These are phyloP conservation scores for Pyrocoelia pectoralis DNA, from an alignment of 2,888 invertebrate species.

Conservation along the genomic window DNA sequence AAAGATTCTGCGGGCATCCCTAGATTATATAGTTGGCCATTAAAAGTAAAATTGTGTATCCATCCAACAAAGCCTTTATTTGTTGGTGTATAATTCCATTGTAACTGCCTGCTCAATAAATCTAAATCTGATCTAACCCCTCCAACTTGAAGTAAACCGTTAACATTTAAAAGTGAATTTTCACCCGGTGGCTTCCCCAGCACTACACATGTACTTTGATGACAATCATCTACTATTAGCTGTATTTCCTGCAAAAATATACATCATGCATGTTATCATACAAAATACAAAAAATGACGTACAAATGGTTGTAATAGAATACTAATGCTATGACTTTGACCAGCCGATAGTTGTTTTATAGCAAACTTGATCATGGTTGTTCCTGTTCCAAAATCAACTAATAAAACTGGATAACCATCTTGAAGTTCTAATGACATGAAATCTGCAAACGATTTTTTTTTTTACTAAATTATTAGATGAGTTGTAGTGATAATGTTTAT, in stretches of 20 bases:
- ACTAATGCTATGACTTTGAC: slow-evolving; percentile 87
- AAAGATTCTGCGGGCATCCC: slow-evolving; percentile 78
- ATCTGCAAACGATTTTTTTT: no score
- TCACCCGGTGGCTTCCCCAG: slow-evolving; percentile 49
- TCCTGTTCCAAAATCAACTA: slow-evolving; percentile 89
- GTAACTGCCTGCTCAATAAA: slow-evolving; percentile 67
- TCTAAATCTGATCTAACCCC: slow-evolving; percentile 74
- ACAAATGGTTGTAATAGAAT: slow-evolving; percentile 68
- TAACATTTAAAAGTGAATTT: slow-evolving; percentile 65
- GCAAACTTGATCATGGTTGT: slow-evolving; percentile 74
- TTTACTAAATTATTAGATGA: no score
- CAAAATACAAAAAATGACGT: slow-evolving; percentile 45
- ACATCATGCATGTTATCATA: not conserved
- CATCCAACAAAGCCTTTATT: slow-evolving; percentile 85
- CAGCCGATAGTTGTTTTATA: slow-evolving; percentile 79
- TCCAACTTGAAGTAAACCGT: slow-evolving; percentile 88
- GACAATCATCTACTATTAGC: slow-evolving; percentile 57
- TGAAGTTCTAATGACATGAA: slow-evolving; percentile 89
- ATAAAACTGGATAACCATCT: slow-evolving; percentile 82
- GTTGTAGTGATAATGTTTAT: no score
- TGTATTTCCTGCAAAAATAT: slow-evolving; percentile 48
- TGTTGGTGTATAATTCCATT: slow-evolving; percentile 77
- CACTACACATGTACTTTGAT: slow-evolving; percentile 52
- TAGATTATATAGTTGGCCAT: slow-evolving; percentile 87
- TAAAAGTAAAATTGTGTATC: slow-evolving; percentile 89